Evolutionary conservation across 2,888 invertebrate genomes (phyloP), one percentile per base, ranked within the genome.

Genomic region (Drosophila nr. fundita): DNA sequence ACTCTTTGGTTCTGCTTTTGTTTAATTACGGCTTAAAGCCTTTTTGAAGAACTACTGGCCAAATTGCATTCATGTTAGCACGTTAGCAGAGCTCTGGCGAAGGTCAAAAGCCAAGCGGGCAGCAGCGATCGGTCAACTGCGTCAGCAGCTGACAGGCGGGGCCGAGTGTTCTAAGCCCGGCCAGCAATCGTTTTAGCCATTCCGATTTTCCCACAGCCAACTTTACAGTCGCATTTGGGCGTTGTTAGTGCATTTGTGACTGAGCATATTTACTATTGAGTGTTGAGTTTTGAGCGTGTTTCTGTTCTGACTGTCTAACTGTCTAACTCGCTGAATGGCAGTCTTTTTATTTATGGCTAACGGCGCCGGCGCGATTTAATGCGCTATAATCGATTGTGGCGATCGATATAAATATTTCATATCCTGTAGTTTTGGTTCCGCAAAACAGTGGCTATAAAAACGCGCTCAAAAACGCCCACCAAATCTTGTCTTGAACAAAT

Each of bases 181-280:
- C 58, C 18, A 55, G 29, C 55, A 29, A 30, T n/a, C 32, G 54
- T 40, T 55, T 15, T 4, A 36, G 49, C 13, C 65, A 54, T 62
- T 67, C 42, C 29, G 58, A 73, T 86, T 86, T 87, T 86, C 87
- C 83, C 86, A 86, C 86, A 83, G 67, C 52, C 68, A 49, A 30
- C 42, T 38, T 66, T 15, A 10, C 50, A 30, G 42, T 30, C 29
- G 73, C 65, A 66, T 73, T 85, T 70, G 80, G 81, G 83, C 80
- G 78, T 80, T 63, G 49, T 27, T 53, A 62, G 18, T 66, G 60
- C 27, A 54, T 42, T 67, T 66, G 53, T 49, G 58, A 60, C 58
- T 62, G 54, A 21, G 18, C 32, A 42, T 42, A 42, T 40, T 38
- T 66, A 45, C 34, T 58, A 55, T 73, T 48, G 62, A 64, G 61